Conservation (phyloP, 2,888 invertebrate genomes). For the Meganola albula region DNA sequence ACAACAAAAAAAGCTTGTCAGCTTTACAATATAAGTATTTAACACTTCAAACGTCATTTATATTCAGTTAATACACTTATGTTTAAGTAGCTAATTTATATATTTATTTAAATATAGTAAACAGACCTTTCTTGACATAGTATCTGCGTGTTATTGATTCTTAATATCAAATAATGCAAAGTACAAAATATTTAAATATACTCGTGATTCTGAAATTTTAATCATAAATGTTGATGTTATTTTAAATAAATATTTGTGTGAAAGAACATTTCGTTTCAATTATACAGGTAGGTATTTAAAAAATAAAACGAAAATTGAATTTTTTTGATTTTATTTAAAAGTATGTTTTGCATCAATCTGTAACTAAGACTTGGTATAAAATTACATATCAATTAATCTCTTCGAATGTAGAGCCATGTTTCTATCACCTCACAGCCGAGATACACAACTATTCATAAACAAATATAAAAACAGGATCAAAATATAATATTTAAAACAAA, state of each 20-base stretch:
- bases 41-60: no score
- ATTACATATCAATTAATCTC: slow-evolving; percentile 34
- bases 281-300: background rate
- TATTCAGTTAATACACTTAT: no score
- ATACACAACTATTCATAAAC: slow-evolving; percentile 29
- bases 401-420: slow-evolving; percentile 38
- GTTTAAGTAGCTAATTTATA: no score
- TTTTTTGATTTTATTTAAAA: slow-evolving; percentile 38
- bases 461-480: slow-evolving; percentile 23
- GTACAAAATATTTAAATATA: slow-evolving; percentile 22
- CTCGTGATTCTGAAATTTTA: slow-evolving; percentile 24
- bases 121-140: no score
- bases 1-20: no score
- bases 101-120: no score
- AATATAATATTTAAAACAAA: slow-evolving; percentile 31
- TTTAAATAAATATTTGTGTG: slow-evolving; percentile 35
- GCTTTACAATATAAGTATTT: no score
- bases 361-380: slow-evolving; percentile 46
- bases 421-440: slow-evolving; percentile 61
- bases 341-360: slow-evolving; percentile 35
- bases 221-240: slow-evolving; percentile 29
- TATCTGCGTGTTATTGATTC: no score
- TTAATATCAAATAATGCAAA: no score
- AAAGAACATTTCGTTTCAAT: slow-evolving; percentile 44
- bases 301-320: slow-evolving; percentile 8